A percentile compares a stretch with the other conserved stretches of the same genome.
Evolutionary conservation across 2,113 vertebrate genomes (phyloP).

Genomic region (Pardalotus punctatus): DNA sequence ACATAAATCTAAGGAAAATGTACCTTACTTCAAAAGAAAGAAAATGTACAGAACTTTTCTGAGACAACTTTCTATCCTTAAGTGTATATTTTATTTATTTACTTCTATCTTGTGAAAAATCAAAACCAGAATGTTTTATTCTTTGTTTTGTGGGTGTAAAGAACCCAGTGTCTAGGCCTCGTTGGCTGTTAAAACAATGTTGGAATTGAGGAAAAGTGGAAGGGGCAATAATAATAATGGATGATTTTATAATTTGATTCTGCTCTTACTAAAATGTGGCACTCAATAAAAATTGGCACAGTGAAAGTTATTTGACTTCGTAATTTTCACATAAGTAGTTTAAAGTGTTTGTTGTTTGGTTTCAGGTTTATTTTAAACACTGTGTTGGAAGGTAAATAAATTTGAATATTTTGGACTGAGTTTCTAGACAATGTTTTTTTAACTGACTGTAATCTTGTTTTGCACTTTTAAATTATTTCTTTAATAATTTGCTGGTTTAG

Average conservation of each 20-base stretch:
- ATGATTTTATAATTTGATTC: background rate
- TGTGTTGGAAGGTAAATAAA: background rate
- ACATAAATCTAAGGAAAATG: background rate
- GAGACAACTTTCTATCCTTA: background rate
- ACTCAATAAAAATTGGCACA: background rate
- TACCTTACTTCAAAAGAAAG: background rate
- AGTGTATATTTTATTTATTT: background rate
- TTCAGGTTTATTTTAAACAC: background rate
- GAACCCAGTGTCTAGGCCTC: background rate
- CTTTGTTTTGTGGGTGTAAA: background rate
- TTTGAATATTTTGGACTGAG: background rate
- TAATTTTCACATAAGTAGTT: background rate
- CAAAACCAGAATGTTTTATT: background rate
- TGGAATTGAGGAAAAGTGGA: background rate
- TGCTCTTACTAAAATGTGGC: background rate
- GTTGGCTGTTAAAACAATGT: background rate
- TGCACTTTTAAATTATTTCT: background rate
- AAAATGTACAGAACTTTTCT: background rate
- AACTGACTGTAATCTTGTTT: background rate
- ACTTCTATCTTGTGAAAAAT: background rate
- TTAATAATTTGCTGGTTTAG: background rate
- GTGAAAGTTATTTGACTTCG: background rate
- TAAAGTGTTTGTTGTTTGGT: rapidly evolving
- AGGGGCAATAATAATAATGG: background rate
- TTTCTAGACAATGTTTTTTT: background rate